Evolutionary conservation across 2,797 vertebrate species (phyloP).

Genomic region (Petrocephalus schoutedeni): DNA sequence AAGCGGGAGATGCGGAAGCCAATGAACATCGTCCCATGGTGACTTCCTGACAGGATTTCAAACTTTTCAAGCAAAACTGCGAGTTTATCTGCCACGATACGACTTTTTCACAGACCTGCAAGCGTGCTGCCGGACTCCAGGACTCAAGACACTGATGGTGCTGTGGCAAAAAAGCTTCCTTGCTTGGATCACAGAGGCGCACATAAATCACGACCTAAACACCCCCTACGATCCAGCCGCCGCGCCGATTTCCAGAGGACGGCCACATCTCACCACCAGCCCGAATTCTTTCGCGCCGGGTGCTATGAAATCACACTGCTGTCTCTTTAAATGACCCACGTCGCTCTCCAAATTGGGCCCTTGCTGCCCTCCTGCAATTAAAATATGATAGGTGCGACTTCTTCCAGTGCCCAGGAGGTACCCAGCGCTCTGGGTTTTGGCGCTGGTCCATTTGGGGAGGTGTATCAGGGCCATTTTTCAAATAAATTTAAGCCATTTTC

Average conservation of each 20-base stretch:
- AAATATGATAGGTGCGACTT: neutral
- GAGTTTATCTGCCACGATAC: slow-evolving; percentile 34
- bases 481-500: neutral
- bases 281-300: slow-evolving; percentile 59
- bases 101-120: slow-evolving; percentile 54
- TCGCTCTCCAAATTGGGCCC: neutral
- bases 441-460: neutral
- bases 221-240: slow-evolving; percentile 69
- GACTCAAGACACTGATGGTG: slow-evolving; percentile 51
- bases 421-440: neutral
- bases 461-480: neutral
- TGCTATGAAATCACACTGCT: slow-evolving; percentile 35
- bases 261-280: slow-evolving; percentile 60
- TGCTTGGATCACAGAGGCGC: slow-evolving; percentile 62
- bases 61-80: slow-evolving; percentile 8
- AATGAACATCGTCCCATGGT: slow-evolving; percentile 34
- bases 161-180: slow-evolving; percentile 30
- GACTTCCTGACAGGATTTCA: slow-evolving; percentile 40
- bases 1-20: slow-evolving; percentile 35
- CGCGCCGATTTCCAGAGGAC: slow-evolving; percentile 59
- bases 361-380: neutral
- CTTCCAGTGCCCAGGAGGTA: neutral
- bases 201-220: slow-evolving; percentile 69
- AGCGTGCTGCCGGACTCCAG: slow-evolving; percentile 59
- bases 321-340: slow-evolving; percentile 44